These are phyloP conservation scores for Danio rerio DNA, from an alignment of 2,113 vertebrate species.

Conservation along the genomic window DNA sequence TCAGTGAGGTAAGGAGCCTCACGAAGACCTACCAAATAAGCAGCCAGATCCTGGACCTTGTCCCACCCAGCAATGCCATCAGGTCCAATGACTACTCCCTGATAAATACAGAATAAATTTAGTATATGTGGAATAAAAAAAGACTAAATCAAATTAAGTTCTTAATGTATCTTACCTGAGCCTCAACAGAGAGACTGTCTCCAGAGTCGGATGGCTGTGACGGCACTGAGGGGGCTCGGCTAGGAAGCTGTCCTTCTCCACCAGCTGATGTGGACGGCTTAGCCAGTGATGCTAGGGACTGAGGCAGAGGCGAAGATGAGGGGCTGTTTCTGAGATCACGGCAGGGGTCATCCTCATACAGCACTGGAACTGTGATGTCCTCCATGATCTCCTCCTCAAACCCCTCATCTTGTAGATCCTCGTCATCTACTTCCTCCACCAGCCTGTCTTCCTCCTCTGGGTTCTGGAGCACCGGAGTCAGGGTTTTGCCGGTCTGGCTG, in stretches of 20 bases:
- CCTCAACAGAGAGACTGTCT: slow-evolving; percentile 15
- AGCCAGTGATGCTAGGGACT: slow-evolving; percentile 2
- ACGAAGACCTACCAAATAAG: slow-evolving; percentile 26
- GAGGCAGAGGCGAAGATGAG: slow-evolving; percentile 2
- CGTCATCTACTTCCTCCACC: background rate
- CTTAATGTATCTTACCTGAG: slow-evolving; percentile 15
- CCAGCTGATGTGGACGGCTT: too few species aligned
- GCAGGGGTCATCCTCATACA: slow-evolving; percentile 15
- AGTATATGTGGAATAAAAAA: background rate
- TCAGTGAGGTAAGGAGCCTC: slow-evolving; percentile 32
- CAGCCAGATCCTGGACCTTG: too few species aligned
- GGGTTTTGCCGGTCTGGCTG: too few species aligned
- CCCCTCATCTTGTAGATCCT: slow-evolving; percentile 3
- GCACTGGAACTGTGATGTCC: slow-evolving; percentile 37
- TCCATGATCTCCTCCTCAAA: slow-evolving; percentile 6
- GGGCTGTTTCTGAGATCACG: background rate
- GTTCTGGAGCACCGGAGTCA: too few species aligned
- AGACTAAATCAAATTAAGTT: slow-evolving; percentile 3
- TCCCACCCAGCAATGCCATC: too few species aligned
- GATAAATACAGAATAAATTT: background rate
- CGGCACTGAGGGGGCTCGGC: background rate
- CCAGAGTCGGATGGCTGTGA: background rate
- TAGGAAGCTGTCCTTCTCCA: too few species aligned
- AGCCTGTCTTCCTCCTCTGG: too few species aligned
- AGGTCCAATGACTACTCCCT: slow-evolving; percentile 19